phyloP scores from a whole-genome alignment of 1,140 invertebrate genomes.

The Streblospio benedicti region DNA sequence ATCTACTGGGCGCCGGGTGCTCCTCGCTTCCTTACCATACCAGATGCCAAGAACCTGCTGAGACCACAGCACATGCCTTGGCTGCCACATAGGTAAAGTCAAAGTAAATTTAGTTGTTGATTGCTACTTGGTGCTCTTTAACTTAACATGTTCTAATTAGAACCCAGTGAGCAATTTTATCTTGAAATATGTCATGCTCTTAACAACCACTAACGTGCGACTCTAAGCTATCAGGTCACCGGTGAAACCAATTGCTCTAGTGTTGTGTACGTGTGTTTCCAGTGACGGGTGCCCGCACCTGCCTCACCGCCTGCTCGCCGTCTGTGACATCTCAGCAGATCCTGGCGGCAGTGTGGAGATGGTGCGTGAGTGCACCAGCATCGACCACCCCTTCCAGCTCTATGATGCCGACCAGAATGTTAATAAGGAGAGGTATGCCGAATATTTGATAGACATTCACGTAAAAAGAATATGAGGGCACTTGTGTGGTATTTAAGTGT shows the following conservation, averaged over 20 bases:
- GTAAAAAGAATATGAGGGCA: constrained; percentile 2
- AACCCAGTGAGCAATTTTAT: too few species aligned
- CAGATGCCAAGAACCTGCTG: constrained; percentile 90
- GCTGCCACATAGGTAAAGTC: too few species aligned
- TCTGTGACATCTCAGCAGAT: constrained; percentile 98
- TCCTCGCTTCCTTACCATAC: constrained; percentile 90
- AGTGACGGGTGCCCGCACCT: constrained; percentile 21
- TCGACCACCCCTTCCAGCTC: constrained; percentile 95
- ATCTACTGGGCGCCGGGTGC: constrained; percentile 98
- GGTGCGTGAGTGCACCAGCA: constrained; percentile 99
- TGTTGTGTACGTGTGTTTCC: too few species aligned
- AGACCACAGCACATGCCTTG: constrained; percentile 81
- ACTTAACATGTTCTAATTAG: too few species aligned
- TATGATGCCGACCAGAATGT: constrained; percentile 98
- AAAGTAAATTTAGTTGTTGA: too few species aligned
- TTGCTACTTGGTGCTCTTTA: too few species aligned
- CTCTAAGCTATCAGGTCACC: too few species aligned
- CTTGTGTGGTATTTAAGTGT: too few species aligned
- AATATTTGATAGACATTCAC: too few species aligned
- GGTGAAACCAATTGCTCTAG: too few species aligned
- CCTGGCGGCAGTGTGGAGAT: constrained; percentile 98
- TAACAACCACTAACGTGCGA: too few species aligned
- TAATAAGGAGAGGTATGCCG: constrained; percentile 73
- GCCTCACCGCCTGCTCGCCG: constrained; percentile 54
- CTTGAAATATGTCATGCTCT: too few species aligned